Evolutionary conservation across 2,888 invertebrate genomes (phyloP).

Genomic region (Salpingus planirostris): DNA sequence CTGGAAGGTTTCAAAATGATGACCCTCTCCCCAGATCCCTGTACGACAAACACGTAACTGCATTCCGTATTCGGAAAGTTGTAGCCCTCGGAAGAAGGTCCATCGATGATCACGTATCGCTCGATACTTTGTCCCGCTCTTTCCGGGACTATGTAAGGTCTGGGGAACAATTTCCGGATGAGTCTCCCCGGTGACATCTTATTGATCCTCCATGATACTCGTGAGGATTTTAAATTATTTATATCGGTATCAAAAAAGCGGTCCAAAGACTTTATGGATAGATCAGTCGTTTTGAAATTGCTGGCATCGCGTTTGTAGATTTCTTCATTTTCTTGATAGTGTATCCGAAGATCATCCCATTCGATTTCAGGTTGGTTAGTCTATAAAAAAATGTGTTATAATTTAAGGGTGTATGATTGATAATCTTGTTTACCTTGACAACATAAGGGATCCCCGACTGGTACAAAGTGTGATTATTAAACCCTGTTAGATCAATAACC

Average conservation of each 20-base stretch:
- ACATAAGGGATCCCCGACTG: constrained; percentile 51
- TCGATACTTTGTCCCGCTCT: constrained; percentile 70
- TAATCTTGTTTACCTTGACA: constrained; percentile 38
- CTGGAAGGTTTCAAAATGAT: constrained; percentile 67
- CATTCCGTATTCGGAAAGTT: constrained; percentile 73
- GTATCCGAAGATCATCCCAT: too few species aligned
- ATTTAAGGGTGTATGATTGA: too few species aligned
- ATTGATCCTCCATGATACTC: constrained; percentile 61
- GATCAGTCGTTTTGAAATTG: constrained; percentile 43
- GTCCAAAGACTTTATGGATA: constrained; percentile 21
- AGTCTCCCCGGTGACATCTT: constrained; percentile 64
- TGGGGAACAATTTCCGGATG: constrained; percentile 61
- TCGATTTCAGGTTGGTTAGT: constrained; percentile 50
- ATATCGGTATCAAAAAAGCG: constrained; percentile 23
- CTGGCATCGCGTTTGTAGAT: constrained; percentile 56
- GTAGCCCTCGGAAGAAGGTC: constrained; percentile 56
- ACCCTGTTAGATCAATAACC: constrained; percentile 57
- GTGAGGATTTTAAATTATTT: constrained; percentile 23
- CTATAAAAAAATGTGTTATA: constrained; percentile 45
- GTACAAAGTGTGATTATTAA: constrained; percentile 44
- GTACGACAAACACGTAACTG: constrained; percentile 66
- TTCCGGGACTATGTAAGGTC: constrained; percentile 53
- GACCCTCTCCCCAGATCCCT: constrained; percentile 62
- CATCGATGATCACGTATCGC: constrained; percentile 62
- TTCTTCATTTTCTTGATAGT: constrained; percentile 47